phyloP scores from a whole-genome alignment of 2,888 invertebrate genomes.

The Plagiodera versicolora region DNA sequence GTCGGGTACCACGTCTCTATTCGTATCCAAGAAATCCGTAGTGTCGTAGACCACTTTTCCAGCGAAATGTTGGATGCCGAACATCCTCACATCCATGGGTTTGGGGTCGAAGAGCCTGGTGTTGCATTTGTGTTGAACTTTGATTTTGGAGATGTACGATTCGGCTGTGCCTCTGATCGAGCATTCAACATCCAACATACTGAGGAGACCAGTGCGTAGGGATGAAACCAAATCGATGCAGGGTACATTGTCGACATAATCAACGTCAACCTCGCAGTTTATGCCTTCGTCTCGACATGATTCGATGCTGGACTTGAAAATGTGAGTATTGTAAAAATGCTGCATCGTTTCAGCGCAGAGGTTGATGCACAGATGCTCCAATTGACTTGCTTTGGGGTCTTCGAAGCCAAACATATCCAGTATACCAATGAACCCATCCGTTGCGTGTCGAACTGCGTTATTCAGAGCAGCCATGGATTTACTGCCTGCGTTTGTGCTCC shows the following conservation, averaged over 20 bases:
- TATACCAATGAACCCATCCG: slow-evolving; percentile 94
- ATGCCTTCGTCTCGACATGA: slow-evolving; percentile 94
- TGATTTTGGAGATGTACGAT: slow-evolving; percentile 78
- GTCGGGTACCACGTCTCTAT: slow-evolving; percentile 89
- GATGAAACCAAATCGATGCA: slow-evolving; percentile 95
- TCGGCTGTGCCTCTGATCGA: slow-evolving; percentile 80
- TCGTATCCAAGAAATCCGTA: slow-evolving; percentile 85
- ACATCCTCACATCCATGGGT: slow-evolving; percentile 76
- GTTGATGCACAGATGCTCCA: slow-evolving; percentile 94
- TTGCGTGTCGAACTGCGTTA: slow-evolving; percentile 89
- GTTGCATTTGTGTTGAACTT: slow-evolving; percentile 79
- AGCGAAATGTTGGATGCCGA: slow-evolving; percentile 90
- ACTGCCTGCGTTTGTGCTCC: slow-evolving; percentile 70
- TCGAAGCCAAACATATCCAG: slow-evolving; percentile 97
- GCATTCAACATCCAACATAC: slow-evolving; percentile 90
- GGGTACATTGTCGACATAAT: slow-evolving; percentile 93
- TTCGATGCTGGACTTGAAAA: slow-evolving; percentile 92
- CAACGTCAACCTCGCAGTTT: slow-evolving; percentile 84
- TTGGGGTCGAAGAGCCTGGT: slow-evolving; percentile 79
- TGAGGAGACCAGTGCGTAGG: slow-evolving; percentile 85
- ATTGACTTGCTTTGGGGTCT: slow-evolving; percentile 84
- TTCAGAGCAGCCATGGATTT: slow-evolving; percentile 91
- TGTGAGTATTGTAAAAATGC: slow-evolving; percentile 96
- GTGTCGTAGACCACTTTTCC: slow-evolving; percentile 87
- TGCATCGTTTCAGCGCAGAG: slow-evolving; percentile 97